Percentiles rank a stretch among this genome's conserved stretches.
phyloP scores from a whole-genome alignment of 2,888 invertebrate species.

The Noctua comes region DNA sequence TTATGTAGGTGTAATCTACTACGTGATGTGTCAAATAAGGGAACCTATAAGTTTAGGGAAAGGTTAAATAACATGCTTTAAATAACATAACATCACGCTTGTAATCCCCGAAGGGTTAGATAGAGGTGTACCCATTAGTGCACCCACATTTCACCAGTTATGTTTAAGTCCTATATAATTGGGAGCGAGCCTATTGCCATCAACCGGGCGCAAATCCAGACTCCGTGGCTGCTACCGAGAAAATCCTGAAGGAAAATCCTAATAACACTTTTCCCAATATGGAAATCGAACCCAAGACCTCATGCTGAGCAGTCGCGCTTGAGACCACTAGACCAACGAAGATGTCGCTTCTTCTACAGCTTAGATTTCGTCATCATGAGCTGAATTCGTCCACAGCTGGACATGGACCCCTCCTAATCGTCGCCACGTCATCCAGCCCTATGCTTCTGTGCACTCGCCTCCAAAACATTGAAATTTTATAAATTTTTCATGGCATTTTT shows the following conservation, averaged over 20 bases:
- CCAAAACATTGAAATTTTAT: too few relatives aligned
- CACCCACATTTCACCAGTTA: background rate
- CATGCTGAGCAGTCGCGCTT: background rate
- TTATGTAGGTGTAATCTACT: constrained; percentile 1
- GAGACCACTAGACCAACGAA: too few relatives aligned
- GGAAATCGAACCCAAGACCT: background rate
- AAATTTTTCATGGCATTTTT: too few relatives aligned
- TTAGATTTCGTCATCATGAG: too few relatives aligned
- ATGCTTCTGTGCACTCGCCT: too few relatives aligned
- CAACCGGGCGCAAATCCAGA: background rate
- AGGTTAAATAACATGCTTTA: background rate
- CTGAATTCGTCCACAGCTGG: too few relatives aligned
- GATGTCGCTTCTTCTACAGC: too few relatives aligned
- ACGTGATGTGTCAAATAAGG: background rate
- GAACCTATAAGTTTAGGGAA: background rate
- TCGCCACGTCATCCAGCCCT: too few relatives aligned
- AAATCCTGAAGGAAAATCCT: background rate
- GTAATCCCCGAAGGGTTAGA: background rate
- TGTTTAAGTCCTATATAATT: background rate
- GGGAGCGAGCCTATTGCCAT: background rate
- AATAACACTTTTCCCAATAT: background rate
- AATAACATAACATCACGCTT: background rate
- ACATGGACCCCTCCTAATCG: too few relatives aligned
- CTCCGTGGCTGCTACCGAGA: background rate
- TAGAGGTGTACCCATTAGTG: background rate